A percentile compares a stretch with the other conserved stretches of the same genome.
phyloP scores from a whole-genome alignment of 2,797 vertebrate genomes.

The Morelia viridis region DNA sequence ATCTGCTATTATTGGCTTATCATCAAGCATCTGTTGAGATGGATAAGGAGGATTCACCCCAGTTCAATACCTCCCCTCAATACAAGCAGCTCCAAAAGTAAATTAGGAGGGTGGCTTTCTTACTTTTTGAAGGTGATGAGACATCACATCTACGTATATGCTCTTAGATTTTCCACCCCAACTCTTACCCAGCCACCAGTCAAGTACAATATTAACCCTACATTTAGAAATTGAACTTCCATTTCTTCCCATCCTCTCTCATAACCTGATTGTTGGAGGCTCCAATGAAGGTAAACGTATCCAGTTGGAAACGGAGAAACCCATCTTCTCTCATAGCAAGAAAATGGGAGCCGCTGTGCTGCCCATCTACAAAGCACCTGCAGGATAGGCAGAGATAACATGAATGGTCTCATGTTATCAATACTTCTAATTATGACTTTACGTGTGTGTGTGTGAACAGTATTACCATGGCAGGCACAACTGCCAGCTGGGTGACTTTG shows the following conservation, averaged over 20 bases:
- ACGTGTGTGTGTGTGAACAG: not conserved
- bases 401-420: rapidly evolving
- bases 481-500: not conserved
- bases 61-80: not conserved
- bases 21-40: not conserved
- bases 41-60: not conserved
- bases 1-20: not conserved
- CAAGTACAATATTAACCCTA: not conserved
- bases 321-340: not conserved
- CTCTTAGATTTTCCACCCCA: not conserved
- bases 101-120: not conserved
- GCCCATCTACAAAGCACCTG: conserved; percentile 39
- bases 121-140: not conserved
- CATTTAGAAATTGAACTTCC: not conserved
- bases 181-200: not conserved
- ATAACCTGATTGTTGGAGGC: conserved; percentile 32
- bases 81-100: not conserved
- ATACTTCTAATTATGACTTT: not conserved
- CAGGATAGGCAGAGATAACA: not conserved
- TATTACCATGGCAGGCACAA: not conserved
- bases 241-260: not conserved
- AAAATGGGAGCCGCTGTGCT: conserved; percentile 6
- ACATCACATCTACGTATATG: not conserved
- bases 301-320: conserved; percentile 48
- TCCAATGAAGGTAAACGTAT: conserved; percentile 22